phyloP scores from a whole-genome alignment of 2,888 invertebrate species.

The Tenthredo scrophulariae region DNA sequence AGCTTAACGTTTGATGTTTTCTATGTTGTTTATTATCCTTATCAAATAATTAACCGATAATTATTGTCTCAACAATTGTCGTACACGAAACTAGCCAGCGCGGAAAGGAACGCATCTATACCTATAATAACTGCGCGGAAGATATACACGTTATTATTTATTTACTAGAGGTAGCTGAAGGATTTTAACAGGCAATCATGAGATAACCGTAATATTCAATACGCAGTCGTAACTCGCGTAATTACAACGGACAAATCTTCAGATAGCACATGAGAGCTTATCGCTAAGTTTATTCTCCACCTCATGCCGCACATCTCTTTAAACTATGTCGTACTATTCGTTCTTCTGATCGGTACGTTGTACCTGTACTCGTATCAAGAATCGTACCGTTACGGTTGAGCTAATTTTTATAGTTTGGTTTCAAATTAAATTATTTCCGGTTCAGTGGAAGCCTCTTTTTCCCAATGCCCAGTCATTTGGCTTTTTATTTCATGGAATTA shows the following conservation, averaged over 20 bases:
- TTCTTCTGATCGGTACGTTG: neutral
- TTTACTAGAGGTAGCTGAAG: neutral
- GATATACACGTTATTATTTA: neutral
- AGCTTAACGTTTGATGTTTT: conserved; percentile 9
- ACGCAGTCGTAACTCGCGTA: conserved; percentile 19
- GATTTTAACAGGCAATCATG: conserved; percentile 13
- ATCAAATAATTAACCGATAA: neutral
- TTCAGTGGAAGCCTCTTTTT: neutral
- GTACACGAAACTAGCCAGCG: neutral
- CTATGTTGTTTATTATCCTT: neutral
- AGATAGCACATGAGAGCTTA: neutral
- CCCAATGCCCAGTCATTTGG: neutral
- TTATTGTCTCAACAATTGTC: neutral
- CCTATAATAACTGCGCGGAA: no score
- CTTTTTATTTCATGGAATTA: neutral
- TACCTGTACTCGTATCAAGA: neutral
- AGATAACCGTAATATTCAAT: conserved; percentile 44
- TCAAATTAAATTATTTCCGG: neutral
- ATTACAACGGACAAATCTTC: conserved; percentile 8
- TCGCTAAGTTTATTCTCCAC: neutral
- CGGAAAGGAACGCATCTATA: no score
- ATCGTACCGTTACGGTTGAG: neutral
- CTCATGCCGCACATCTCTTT: neutral
- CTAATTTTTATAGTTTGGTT: neutral
- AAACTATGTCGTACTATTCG: neutral